phyloP scores from a whole-genome alignment of 1,140 invertebrate genomes.

The Drosophila neocordata region DNA sequence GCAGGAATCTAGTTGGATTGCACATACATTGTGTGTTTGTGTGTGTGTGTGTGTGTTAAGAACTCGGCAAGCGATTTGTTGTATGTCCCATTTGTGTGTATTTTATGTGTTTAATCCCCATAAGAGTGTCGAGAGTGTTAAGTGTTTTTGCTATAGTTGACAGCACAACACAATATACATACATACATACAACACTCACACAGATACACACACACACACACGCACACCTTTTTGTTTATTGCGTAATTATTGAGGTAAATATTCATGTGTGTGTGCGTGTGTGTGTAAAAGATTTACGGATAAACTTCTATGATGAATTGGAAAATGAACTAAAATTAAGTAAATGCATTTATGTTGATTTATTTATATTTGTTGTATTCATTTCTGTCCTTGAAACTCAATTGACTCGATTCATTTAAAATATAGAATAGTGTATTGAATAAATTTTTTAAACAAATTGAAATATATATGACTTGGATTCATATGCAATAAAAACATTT shows the following conservation, averaged over 20 bases:
- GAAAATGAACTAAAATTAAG: neutral
- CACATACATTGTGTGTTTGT: neutral
- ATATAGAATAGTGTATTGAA: neutral
- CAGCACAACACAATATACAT: conserved; percentile 39
- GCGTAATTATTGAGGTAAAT: conserved; percentile 66
- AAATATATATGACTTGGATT: no score
- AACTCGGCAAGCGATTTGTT: conserved; percentile 25
- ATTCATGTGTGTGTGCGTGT: conserved; percentile 11
- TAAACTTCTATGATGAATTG: conserved; percentile 22
- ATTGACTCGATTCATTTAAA: no score
- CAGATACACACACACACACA: neutral
- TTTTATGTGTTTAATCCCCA: conserved; percentile 60
- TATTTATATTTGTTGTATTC: neutral
- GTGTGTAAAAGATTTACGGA: conserved; percentile 20
- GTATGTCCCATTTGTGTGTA: conserved; percentile 23
- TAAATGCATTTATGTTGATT: neutral
- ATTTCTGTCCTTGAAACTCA: no score
- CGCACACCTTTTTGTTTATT: conserved; percentile 65
- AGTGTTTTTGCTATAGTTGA: conserved; percentile 58
- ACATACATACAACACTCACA: neutral
- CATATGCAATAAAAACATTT: no score
- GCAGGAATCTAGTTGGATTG: no score
- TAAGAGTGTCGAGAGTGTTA: conserved; percentile 48
- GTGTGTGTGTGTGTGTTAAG: conserved; percentile 26
- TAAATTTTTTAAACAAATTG: neutral